These are phyloP conservation scores for Zhuqinia jingwanae DNA, from an alignment of 2,888 invertebrate species.

Conservation along the genomic window DNA sequence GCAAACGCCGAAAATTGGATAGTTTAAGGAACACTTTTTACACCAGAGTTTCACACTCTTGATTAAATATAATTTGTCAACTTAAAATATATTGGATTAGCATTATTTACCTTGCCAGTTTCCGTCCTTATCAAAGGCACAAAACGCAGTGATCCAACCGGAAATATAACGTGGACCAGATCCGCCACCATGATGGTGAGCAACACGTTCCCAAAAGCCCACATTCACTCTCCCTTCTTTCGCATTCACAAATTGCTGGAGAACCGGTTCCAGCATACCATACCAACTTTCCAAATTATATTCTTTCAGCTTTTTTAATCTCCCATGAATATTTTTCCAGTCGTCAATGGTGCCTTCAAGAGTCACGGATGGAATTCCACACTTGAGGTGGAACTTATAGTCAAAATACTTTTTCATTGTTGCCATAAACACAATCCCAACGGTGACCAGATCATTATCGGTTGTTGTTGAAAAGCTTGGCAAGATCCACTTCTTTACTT, in stretches of 20 bases:
- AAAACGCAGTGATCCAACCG: slow-evolving; percentile 73
- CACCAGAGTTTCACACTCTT: too few relatives aligned
- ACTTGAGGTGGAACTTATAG: slow-evolving; percentile 35
- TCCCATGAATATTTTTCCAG: slow-evolving; percentile 63
- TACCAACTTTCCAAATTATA: slow-evolving; percentile 67
- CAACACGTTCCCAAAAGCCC: slow-evolving; percentile 70
- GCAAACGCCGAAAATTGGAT: too few relatives aligned
- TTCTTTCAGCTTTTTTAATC: slow-evolving; percentile 63
- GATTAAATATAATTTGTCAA: too few relatives aligned
- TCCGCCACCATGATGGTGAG: slow-evolving; percentile 47
- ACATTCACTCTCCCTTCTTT: slow-evolving; percentile 66
- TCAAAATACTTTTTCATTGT: slow-evolving; percentile 72
- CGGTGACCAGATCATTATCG: slow-evolving; percentile 53
- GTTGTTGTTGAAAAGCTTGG: slow-evolving; percentile 71
- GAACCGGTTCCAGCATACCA: slow-evolving; percentile 65
- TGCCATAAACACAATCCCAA: slow-evolving; percentile 72
- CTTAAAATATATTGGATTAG: too few relatives aligned
- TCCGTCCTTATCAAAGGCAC: slow-evolving; percentile 68
- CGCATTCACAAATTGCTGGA: slow-evolving; percentile 67
- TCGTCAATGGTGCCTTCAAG: slow-evolving; percentile 69
- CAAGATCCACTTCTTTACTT: slow-evolving; percentile 66
- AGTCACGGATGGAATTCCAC: slow-evolving; percentile 70
- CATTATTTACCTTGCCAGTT: slow-evolving; percentile 50
- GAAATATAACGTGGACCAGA: slow-evolving; percentile 56
- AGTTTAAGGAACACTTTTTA: too few relatives aligned